These are phyloP conservation scores for Oryctes rhinoceros DNA, from an alignment of 1,140 invertebrate species.

Conservation along the genomic window DNA sequence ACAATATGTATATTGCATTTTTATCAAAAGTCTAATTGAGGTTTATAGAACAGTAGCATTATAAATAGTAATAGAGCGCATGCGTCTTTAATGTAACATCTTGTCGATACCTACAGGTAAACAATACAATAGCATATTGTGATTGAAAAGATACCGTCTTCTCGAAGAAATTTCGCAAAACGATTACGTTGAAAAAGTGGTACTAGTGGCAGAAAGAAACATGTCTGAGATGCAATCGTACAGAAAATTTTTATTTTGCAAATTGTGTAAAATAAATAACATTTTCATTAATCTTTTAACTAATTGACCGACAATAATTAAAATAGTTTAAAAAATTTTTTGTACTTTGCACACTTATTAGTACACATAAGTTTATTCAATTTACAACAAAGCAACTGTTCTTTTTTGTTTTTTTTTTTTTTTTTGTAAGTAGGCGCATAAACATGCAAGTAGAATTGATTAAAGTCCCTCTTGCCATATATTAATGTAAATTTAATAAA, in stretches of 20 bases:
- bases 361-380: conserved; percentile 7
- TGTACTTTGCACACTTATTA: background rate
- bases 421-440: conserved; percentile 18
- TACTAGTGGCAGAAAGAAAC: background rate
- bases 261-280: background rate
- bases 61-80: background rate
- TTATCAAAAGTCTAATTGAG: conserved; percentile 4
- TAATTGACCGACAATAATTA: background rate
- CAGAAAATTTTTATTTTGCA: background rate
- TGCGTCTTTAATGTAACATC: background rate
- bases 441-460: background rate
- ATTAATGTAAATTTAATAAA: conserved; percentile 33
- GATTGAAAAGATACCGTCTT: background rate
- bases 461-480: background rate
- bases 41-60: background rate
- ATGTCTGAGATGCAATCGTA: background rate
- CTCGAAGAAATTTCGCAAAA: background rate
- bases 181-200: background rate
- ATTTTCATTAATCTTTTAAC: background rate
- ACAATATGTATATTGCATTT: background rate
- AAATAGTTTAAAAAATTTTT: conserved; percentile 9
- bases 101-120: conserved; percentile 17
- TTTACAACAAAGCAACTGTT: background rate
- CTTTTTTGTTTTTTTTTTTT: background rate
- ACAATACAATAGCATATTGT: background rate